Conservation (phyloP, 2,113 vertebrate species). For the Plecturocebus donacophilus region DNA sequence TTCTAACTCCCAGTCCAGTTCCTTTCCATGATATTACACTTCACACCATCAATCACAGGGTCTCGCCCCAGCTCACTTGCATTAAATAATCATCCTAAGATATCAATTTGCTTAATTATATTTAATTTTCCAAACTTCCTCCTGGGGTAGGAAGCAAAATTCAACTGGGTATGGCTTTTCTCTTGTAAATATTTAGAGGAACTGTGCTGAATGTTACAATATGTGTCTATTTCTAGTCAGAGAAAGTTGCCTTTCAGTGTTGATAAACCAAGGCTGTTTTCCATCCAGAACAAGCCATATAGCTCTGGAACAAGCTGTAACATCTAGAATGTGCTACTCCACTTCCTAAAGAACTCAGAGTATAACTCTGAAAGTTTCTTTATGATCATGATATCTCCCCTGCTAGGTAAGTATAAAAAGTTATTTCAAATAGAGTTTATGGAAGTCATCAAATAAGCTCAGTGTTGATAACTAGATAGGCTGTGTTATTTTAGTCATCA, state of each 20-base stretch:
- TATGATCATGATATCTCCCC: not conserved
- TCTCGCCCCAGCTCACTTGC: not conserved
- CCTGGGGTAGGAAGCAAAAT: not conserved
- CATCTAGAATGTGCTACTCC: not conserved
- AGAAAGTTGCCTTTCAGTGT: not conserved
- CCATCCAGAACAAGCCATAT: not conserved
- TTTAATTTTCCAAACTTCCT: slow-evolving; percentile 22
- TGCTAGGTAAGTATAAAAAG: not conserved
- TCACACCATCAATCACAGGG: not conserved
- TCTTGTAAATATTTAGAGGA: slow-evolving; percentile 46
- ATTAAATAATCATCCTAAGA: not conserved
- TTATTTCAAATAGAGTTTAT: not conserved
- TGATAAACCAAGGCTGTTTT: not conserved
- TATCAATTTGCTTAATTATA: slow-evolving; percentile 7
- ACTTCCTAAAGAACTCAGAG: not conserved
- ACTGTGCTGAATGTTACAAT: not conserved
- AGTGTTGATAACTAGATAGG: not conserved
- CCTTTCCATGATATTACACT: not conserved
- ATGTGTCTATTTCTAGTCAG: not conserved
- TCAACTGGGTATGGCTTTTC: not conserved
- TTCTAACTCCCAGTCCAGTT: not conserved
- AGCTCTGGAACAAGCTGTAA: not conserved
- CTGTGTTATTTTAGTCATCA: not conserved
- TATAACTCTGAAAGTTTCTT: not conserved
- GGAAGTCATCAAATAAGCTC: not conserved